These are phyloP conservation scores for Zaprionus inermis DNA, from an alignment of 1,140 invertebrate genomes.

Conservation along the genomic window DNA sequence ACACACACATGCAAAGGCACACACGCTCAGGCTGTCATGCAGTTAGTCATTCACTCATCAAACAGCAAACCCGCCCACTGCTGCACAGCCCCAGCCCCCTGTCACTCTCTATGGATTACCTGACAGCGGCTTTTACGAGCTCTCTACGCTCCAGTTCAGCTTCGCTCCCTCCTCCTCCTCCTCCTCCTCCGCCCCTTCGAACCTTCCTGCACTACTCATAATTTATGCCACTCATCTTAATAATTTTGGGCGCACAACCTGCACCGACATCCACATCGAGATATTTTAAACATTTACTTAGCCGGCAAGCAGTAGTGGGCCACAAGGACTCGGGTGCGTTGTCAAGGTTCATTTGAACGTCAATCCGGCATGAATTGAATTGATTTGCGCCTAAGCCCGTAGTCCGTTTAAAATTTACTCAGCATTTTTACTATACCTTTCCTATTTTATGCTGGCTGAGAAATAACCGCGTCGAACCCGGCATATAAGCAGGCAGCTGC, in stretches of 20 bases:
- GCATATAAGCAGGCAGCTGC: no score
- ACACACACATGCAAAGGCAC: slow-evolving; percentile 26
- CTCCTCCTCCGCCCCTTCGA: neutral
- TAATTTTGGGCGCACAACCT: slow-evolving; percentile 80
- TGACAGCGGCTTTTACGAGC: slow-evolving; percentile 71
- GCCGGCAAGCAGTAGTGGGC: slow-evolving; percentile 23
- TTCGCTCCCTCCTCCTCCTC: neutral
- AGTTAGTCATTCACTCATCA: slow-evolving; percentile 81
- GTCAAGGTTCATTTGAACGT: slow-evolving; percentile 1
- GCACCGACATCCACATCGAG: slow-evolving; percentile 47
- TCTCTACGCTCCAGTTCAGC: slow-evolving; percentile 36
- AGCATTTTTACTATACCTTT: no score
- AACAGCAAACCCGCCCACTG: slow-evolving; percentile 46
- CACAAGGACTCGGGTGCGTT: neutral
- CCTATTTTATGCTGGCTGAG: no score
- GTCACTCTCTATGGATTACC: slow-evolving; percentile 66
- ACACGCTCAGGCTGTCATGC: slow-evolving; percentile 71
- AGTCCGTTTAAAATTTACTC: neutral
- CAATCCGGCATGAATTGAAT: neutral
- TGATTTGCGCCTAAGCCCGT: neutral
- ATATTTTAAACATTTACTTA: slow-evolving; percentile 80
- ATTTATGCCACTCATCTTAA: slow-evolving; percentile 83
- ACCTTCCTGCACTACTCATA: slow-evolving; percentile 55
- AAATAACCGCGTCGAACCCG: no score
- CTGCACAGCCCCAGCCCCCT: neutral